These are phyloP conservation scores for Coendou prehensilis DNA, from an alignment of 2,797 vertebrate genomes.

Conservation along the genomic window DNA sequence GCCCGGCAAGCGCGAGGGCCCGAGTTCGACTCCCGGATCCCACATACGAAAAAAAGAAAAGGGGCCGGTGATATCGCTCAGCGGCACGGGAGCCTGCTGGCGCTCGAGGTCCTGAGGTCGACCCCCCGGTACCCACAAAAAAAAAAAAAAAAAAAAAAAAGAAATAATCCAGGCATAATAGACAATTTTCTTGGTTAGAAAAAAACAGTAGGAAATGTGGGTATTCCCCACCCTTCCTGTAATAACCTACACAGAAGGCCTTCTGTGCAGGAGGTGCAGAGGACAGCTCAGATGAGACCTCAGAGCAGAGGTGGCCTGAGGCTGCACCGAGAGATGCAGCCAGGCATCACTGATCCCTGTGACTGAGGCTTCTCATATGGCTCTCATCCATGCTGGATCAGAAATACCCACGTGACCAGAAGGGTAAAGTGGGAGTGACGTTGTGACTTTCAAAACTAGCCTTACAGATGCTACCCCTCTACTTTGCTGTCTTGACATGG, in stretches of 20 bases:
- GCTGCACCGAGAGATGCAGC: neutral
- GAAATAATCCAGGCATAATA: neutral
- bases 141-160: too few species aligned
- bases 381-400: neutral
- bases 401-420: neutral
- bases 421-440: neutral
- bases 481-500: neutral
- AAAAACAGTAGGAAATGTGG: neutral
- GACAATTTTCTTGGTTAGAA: neutral
- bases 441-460: neutral
- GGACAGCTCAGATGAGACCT: neutral
- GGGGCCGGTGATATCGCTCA: too few species aligned
- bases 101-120: too few species aligned
- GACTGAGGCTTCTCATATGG: rapidly evolving
- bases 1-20: too few species aligned
- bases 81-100: too few species aligned
- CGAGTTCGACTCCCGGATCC: too few species aligned
- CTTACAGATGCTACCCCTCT: neutral
- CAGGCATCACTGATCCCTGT: neutral
- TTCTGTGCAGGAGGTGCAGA: neutral
- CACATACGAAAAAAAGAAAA: too few species aligned
- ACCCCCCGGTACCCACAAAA: too few species aligned
- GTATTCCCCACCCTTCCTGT: neutral
- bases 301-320: neutral
- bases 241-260: neutral